Percentiles rank a stretch among this genome's conserved stretches.
Conservation (phyloP, 2,797 vertebrate species). For the Xiphorhynchus erythropygius region DNA sequence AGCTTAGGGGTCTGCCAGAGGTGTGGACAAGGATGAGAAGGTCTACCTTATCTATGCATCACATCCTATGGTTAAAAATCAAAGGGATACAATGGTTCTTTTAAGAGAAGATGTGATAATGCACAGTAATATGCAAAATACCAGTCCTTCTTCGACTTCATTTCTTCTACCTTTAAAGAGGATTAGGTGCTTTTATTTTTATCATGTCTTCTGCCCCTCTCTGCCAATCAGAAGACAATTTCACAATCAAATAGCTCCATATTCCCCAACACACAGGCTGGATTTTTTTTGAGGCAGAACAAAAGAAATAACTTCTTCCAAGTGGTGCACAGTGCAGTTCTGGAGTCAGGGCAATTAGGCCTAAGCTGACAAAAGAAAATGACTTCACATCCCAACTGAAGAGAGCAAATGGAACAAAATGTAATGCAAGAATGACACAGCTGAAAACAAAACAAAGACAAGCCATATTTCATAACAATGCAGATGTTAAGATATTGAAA, state of each 20-base stretch:
- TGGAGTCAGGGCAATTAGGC: constrained; percentile 8
- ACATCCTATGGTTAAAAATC: background rate
- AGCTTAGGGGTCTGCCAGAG: background rate
- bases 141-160: background rate
- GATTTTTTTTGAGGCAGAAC: background rate
- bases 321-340: constrained; percentile 7
- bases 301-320: constrained; percentile 38
- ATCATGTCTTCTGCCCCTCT: background rate
- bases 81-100: background rate
- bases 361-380: constrained; percentile 38
- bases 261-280: background rate
- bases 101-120: background rate
- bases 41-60: background rate
- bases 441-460: constrained; percentile 59
- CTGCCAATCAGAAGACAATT: background rate
- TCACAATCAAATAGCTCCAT: background rate
- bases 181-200: background rate
- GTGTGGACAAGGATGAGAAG: background rate
- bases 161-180: background rate
- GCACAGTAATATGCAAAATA: background rate
- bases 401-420: constrained; percentile 37
- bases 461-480: constrained; percentile 52
- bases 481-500: constrained; percentile 58
- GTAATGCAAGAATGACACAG: constrained; percentile 47
- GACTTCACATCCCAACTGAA: constrained; percentile 37